A percentile compares a stretch with the other conserved stretches of the same genome.
phyloP scores from a whole-genome alignment of 2,888 invertebrate species.

The Ctenicera cuprea region DNA sequence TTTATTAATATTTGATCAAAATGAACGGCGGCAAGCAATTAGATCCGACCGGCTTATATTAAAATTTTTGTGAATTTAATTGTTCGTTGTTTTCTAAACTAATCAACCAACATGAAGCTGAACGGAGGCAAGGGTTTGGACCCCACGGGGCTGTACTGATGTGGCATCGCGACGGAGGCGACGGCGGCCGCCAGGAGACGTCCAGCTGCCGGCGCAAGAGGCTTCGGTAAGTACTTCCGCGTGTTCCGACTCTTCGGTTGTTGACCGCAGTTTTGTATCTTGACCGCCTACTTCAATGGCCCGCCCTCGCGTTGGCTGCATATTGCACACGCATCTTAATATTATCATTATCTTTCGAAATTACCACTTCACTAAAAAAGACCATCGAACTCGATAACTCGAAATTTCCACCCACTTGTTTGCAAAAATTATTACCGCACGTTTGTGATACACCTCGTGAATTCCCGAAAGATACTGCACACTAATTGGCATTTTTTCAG shows the following conservation, averaged over 20 bases:
- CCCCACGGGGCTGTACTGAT: constrained; percentile 72
- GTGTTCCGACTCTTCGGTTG: constrained; percentile 62
- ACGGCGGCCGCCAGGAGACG: constrained; percentile 72
- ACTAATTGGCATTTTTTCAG: constrained; percentile 7
- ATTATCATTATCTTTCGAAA: constrained; percentile 19
- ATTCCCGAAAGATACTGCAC: background rate
- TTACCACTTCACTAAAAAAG: constrained; percentile 4
- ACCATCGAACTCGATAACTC: constrained; percentile 15
- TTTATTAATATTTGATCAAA: constrained; percentile 48
- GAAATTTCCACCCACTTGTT: constrained; percentile 2
- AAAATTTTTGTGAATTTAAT: constrained; percentile 50
- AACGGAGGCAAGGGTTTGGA: constrained; percentile 63
- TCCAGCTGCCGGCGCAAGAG: constrained; percentile 72
- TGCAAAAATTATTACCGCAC: background rate
- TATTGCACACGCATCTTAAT: constrained; percentile 58
- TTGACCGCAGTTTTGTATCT: constrained; percentile 66
- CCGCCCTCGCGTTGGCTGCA: constrained; percentile 63
- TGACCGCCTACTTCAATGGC: constrained; percentile 64
- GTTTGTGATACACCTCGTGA: background rate
- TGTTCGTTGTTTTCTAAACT: constrained; percentile 17
- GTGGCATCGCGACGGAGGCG: constrained; percentile 71
- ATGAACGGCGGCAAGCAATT: constrained; percentile 71
- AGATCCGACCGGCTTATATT: constrained; percentile 71
- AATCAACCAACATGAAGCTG: constrained; percentile 52
- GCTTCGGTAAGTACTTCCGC: constrained; percentile 68